Conservation (phyloP, 2,113 vertebrate species). For the Thalassoma bifasciatum region DNA sequence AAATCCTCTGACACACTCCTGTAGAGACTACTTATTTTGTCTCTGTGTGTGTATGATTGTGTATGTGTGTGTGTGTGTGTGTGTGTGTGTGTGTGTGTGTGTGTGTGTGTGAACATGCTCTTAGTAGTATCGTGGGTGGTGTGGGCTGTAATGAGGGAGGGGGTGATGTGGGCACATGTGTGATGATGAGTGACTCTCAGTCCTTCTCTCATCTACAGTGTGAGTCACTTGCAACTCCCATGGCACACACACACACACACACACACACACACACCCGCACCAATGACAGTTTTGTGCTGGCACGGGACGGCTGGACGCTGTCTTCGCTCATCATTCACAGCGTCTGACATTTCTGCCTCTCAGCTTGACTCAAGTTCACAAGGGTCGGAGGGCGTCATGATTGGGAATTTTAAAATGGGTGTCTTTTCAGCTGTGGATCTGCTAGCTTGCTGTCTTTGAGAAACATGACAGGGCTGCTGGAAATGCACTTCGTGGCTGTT, state of each 20-base stretch:
- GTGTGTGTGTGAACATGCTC: conserved; percentile 28
- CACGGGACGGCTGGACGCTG: conserved; percentile 51
- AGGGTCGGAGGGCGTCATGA: conserved; percentile 19
- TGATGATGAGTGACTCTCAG: conserved; percentile 55
- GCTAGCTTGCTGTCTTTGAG: conserved; percentile 5
- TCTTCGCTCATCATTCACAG: conserved; percentile 43
- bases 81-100: background rate
- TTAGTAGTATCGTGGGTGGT: conserved; percentile 58
- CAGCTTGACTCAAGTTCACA: conserved; percentile 38
- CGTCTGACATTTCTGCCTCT: conserved; percentile 57
- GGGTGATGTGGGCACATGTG: conserved; percentile 55
- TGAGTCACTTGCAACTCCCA: conserved; percentile 58
- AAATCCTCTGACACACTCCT: conserved; percentile 65
- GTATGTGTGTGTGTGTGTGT: conserved; percentile 5
- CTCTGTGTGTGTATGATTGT: conserved; percentile 11
- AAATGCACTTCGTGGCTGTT: conserved; percentile 58
- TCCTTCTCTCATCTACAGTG: conserved; percentile 37
- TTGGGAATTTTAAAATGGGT: conserved; percentile 13
- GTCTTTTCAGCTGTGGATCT: conserved; percentile 24
- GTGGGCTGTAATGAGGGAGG: conserved; percentile 56
- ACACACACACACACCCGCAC: background rate
- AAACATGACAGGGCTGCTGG: conserved; percentile 52
- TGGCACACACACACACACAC: conserved; percentile 4
- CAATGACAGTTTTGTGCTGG: conserved; percentile 44
- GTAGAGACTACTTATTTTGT: conserved; percentile 56